These are phyloP conservation scores for Pachycephus smyrnensis DNA, from an alignment of 2,888 invertebrate species.

Conservation along the genomic window DNA sequence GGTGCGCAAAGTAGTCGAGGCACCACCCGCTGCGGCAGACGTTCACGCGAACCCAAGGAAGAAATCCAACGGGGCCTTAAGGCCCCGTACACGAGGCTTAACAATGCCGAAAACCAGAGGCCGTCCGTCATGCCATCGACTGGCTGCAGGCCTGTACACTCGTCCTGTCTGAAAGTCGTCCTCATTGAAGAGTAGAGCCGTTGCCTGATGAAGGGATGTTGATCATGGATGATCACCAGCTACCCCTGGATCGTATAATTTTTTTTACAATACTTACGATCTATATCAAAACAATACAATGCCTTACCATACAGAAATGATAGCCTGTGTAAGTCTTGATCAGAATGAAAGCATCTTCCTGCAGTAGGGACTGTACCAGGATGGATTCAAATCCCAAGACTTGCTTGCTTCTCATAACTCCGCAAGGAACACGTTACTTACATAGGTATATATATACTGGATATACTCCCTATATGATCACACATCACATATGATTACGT, in stretches of 20 bases:
- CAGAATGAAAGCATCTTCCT: no score
- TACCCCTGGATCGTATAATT: no score
- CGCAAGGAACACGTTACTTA: slow-evolving; percentile 6
- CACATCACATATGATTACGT: no score
- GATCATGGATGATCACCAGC: no score
- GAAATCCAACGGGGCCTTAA: neutral
- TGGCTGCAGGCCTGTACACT: neutral
- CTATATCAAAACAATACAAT: no score
- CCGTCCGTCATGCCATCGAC: slow-evolving; percentile 3
- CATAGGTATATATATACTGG: no score
- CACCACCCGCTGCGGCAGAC: slow-evolving; percentile 31
- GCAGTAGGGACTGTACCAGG: slow-evolving; percentile 10
- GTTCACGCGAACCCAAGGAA: slow-evolving; percentile 23
- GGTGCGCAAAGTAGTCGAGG: slow-evolving; percentile 23
- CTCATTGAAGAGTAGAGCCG: no score
- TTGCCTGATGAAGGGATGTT: no score
- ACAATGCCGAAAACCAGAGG: slow-evolving; percentile 5
- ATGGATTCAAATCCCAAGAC: slow-evolving; percentile 8
- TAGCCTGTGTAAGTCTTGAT: no score
- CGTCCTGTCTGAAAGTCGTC: neutral
- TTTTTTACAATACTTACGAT: no score
- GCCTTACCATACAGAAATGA: no score
- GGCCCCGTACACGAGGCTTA: neutral
- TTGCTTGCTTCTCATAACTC: slow-evolving; percentile 18
- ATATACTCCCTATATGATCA: no score